phyloP scores from a whole-genome alignment of 23 tunicate species.

The Oikopleura vanhoeffeni region DNA sequence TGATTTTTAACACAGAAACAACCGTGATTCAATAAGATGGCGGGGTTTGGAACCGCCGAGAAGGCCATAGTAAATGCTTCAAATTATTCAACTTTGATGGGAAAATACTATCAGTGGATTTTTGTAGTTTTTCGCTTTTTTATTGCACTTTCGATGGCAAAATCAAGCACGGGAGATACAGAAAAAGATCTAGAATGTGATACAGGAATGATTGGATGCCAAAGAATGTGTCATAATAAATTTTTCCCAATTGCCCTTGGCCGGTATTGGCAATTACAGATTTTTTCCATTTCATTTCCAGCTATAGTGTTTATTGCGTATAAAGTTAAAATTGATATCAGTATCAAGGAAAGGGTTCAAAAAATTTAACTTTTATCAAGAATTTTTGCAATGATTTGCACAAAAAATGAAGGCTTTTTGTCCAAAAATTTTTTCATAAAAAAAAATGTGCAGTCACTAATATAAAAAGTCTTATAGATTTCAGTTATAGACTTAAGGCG shows the following conservation, averaged over 20 bases:
- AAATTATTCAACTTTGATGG: neutral
- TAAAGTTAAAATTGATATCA: neutral
- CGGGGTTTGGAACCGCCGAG: conserved; percentile 12
- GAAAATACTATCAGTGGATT: neutral
- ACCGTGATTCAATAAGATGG: too few species aligned
- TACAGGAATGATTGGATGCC: conserved; percentile 3
- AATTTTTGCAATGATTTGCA: too few species aligned
- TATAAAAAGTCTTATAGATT: too few species aligned
- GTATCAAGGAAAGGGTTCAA: neutral
- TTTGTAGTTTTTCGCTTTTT: conserved; percentile 3
- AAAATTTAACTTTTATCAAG: too few species aligned
- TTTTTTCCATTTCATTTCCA: neutral
- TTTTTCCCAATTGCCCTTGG: conserved; percentile 3
- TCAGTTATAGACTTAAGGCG: too few species aligned
- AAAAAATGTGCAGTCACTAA: too few species aligned
- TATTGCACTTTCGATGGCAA: neutral
- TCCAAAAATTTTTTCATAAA: too few species aligned
- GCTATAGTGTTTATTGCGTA: neutral
- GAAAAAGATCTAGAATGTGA: neutral
- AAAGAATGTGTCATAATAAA: neutral
- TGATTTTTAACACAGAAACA: too few species aligned
- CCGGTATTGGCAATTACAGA: conserved; percentile 8
- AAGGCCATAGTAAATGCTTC: neutral
- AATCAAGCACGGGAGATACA: neutral
- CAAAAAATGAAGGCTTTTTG: too few species aligned